Evolutionary conservation across 2,113 vertebrate genomes (phyloP), one percentile per base, ranked within the genome.

Genomic region (Donacobius atricapilla): DNA sequence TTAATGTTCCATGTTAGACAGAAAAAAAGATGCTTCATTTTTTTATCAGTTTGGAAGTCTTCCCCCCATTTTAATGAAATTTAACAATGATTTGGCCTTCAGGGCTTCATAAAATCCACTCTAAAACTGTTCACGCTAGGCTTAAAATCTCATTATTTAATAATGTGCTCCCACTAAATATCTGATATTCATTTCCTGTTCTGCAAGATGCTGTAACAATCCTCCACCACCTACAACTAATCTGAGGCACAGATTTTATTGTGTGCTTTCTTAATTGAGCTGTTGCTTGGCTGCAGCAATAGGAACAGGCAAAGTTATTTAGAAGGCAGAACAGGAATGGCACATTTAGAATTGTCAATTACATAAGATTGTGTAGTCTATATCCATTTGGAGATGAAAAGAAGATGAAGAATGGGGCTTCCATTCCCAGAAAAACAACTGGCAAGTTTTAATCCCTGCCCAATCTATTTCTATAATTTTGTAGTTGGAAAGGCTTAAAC

Each of bases 121-220:
- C 30, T 69, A 91, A 72, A 95, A 71, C 14, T 45, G 37, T 71
- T 79, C 79, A 75, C 58, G 37, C 53, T 84, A 57, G 35, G 77
- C 48, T 87, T 82, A 87, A 71, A 91, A 76, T 37, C n/a, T 87
- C 72, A 79, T 83, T 76, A 82, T 80, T 94, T 87, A 91, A 91
- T 89, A 75, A 93, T 69, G 70, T 61, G 53, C 16, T 83, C 39
- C 53, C 3, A 25, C 63, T 80, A 83, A 90, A 93, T 73, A 96
- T 65, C 87, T 61, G 54, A 78, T 93, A 81, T 45, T 91, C 7
- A 75, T 93, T 94, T 85, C 63, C 57, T 84, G 21, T 87, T 85
- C 58, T 58, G 39, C n/a, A 85, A 83, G 66, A 44, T 63, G 27
- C 42, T 79, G 30, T 72, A 93, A n/a, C 35, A 87, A 33, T 77